A percentile compares a stretch with the other conserved stretches of the same genome.
Evolutionary conservation across 2,888 invertebrate species (phyloP).

Genomic region (Vesta saturnalis): DNA sequence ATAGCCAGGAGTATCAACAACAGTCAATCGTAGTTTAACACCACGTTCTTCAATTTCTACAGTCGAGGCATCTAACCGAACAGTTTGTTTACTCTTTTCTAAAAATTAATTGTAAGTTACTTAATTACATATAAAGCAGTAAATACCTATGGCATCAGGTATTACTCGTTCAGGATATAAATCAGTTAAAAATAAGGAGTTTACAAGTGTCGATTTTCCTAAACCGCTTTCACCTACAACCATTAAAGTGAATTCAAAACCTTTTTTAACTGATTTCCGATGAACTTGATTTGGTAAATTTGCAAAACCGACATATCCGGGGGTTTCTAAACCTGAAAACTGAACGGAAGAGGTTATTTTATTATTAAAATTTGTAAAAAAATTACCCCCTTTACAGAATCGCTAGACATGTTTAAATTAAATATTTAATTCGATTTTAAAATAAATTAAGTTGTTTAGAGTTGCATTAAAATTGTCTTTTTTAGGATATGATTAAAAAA

Average conservation of each 20-base stretch:
- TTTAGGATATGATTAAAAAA: neutral
- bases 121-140: no score
- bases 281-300: conserved; percentile 97
- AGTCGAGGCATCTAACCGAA: conserved; percentile 93
- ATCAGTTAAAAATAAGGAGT: conserved; percentile 94
- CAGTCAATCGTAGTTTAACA: conserved; percentile 90
- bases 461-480: neutral
- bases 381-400: conserved; percentile 25
- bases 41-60: conserved; percentile 97
- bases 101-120: conserved; percentile 37
- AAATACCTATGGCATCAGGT: conserved; percentile 83
- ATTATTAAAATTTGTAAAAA: neutral
- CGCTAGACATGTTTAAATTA: conserved; percentile 29
- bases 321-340: conserved; percentile 87
- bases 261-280: conserved; percentile 96
- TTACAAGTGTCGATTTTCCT: conserved; percentile 95
- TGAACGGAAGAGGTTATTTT: conserved; percentile 57
- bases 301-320: conserved; percentile 93
- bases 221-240: conserved; percentile 86
- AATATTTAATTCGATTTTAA: no score
- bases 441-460: neutral
- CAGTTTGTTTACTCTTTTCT: conserved; percentile 93
- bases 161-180: conserved; percentile 93
- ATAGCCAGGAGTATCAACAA: conserved; percentile 96
- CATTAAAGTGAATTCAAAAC: conserved; percentile 98